These are phyloP conservation scores for Melieria picta DNA, from an alignment of 2,888 invertebrate species.

Conservation along the genomic window DNA sequence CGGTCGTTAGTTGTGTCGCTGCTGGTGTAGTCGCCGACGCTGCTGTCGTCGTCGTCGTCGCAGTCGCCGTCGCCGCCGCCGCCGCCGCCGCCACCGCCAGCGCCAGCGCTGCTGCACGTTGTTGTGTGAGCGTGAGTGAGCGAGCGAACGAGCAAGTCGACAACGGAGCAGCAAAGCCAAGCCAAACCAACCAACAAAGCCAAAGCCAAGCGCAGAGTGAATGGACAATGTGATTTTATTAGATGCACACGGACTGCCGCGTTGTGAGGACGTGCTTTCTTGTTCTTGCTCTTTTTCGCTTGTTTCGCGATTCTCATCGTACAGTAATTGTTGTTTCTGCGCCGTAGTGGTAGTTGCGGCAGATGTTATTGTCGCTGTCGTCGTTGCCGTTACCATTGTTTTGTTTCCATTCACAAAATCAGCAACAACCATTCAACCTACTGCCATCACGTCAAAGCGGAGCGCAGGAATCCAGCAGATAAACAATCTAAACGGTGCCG, in stretches of 20 bases:
- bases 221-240: slow-evolving; percentile 62
- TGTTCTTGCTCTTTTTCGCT: slow-evolving; percentile 33
- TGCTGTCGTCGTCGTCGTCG: slow-evolving; percentile 27
- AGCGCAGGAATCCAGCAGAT: background rate
- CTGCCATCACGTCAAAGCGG: background rate
- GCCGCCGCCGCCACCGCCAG: slow-evolving; percentile 17
- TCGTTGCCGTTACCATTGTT: background rate
- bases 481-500: slow-evolving; percentile 3
- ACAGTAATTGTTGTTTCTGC: background rate
- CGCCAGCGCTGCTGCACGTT: slow-evolving; percentile 36
- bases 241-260: slow-evolving; percentile 67
- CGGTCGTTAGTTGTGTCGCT: slow-evolving; percentile 8
- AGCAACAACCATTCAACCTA: slow-evolving; percentile 7
- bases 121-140: slow-evolving; percentile 42
- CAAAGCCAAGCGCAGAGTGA: slow-evolving; percentile 47
- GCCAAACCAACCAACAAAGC: slow-evolving; percentile 37
- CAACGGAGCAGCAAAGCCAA: slow-evolving; percentile 33
- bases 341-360: slow-evolving; percentile 11
- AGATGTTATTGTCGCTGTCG: slow-evolving; percentile 7
- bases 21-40: slow-evolving; percentile 36
- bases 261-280: slow-evolving; percentile 64
- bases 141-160: slow-evolving; percentile 42
- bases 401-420: slow-evolving; percentile 30
- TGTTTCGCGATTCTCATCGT: slow-evolving; percentile 22
- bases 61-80: slow-evolving; percentile 22